A percentile compares a stretch with the other conserved stretches of the same genome.
phyloP scores from a whole-genome alignment of 2,888 invertebrate genomes.

The Notodonta ziczac region DNA sequence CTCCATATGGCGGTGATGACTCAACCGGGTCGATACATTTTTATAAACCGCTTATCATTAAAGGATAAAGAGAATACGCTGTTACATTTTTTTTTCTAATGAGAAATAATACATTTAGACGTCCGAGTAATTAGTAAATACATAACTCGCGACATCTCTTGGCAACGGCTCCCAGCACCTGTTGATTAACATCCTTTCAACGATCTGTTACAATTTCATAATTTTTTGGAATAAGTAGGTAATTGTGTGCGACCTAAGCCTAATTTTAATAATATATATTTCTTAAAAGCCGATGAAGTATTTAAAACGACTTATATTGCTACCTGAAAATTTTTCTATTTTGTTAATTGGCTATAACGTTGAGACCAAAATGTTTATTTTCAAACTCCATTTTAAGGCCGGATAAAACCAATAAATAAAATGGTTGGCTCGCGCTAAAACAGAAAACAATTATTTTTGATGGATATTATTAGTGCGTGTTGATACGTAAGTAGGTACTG shows the following conservation, averaged over 20 bases:
- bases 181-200: constrained; percentile 40
- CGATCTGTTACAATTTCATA: constrained; percentile 11
- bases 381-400: neutral
- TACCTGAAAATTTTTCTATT: neutral
- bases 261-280: neutral
- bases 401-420: neutral
- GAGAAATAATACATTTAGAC: constrained; percentile 10
- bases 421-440: neutral
- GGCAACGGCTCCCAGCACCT: constrained; percentile 37
- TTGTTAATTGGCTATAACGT: neutral
- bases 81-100: neutral
- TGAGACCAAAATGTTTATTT: neutral
- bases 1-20: constrained; percentile 57
- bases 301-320: neutral
- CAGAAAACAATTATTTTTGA: neutral
- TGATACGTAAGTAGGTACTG: neutral
- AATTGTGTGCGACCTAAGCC: neutral
- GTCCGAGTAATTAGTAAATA: constrained; percentile 44
- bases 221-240: neutral
- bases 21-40: constrained; percentile 41
- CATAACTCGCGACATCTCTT: constrained; percentile 44
- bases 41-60: constrained; percentile 7
- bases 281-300: neutral
- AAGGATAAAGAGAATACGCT: neutral
- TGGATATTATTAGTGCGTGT: neutral